Evolutionary conservation across 2,888 invertebrate species (phyloP).

Genomic region (Archips crataeganus): DNA sequence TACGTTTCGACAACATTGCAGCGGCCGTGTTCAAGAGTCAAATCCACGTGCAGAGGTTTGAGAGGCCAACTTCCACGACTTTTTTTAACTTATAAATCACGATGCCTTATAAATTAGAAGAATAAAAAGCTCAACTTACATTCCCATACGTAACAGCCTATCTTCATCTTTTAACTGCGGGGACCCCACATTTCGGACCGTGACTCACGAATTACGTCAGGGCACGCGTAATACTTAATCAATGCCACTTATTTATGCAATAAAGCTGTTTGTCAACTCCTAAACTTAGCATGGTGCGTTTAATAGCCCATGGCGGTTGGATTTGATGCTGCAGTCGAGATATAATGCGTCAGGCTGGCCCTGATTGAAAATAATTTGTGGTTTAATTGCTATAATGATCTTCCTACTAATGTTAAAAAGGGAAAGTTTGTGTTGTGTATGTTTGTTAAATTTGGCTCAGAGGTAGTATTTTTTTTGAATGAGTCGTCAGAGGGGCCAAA

Average conservation of each 20-base stretch:
- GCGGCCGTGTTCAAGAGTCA: no score
- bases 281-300: conserved; percentile 17
- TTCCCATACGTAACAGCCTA: conserved; percentile 10
- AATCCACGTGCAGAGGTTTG: no score
- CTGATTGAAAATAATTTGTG: not conserved
- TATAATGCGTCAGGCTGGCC: not conserved
- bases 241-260: conserved; percentile 48
- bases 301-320: not conserved
- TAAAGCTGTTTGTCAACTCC: conserved; percentile 49
- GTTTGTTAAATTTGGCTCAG: no score
- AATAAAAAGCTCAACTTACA: not conserved
- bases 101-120: no score
- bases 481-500: no score
- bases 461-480: no score
- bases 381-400: not conserved
- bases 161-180: conserved; percentile 22
- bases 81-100: no score
- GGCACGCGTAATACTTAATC: conserved; percentile 48
- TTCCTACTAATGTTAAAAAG: no score
- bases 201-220: conserved; percentile 54
- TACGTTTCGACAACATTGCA: no score
- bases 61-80: no score
- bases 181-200: conserved; percentile 42
- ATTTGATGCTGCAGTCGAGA: not conserved
- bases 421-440: no score